Base-by-base conservation (phyloP, 2,113 vertebrate species). In the Nyctereutes procyonoides region DNA sequence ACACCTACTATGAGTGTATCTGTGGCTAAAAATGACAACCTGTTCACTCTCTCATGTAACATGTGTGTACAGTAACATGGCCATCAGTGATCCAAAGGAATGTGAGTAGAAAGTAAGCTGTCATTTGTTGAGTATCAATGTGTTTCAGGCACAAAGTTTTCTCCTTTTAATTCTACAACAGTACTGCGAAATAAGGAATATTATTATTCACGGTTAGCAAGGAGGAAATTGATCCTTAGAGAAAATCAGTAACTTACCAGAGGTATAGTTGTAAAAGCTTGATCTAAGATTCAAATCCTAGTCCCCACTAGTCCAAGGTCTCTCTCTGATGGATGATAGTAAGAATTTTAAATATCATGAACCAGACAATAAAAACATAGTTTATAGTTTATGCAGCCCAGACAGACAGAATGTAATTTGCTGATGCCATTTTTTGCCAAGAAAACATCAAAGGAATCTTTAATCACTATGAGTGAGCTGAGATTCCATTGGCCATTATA, bases 401-500 rank as follows among this genome's bases (percentile, higher is more conserved):
- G 80, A 95, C n/a, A 96, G 86, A 96, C 90, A 92, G 43, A 51
- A 96, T 95, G 63, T 93, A 98, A 97, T 94, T 95, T 96, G 60
- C 58, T 95, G 71, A 92, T 95, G 63, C 85, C 26, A 94, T 83
- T 93, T 97, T 97, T 97, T 96, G 92, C 94, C 94, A 97, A 97
- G 93, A 93, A 96, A 96, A 93, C 55, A 96, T 92, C 81, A 96
- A 96, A 92, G 13, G n/a, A 97, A 95, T 96, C 58, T 94, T 96
- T 97, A 97, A 97, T 96, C 58, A 89, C 10, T 85, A 8, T 95
- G 95, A 97, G 30, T 62, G 30, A 71, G 38, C 32, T 96, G 24
- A 95, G 51, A 73, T 91, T 95, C 55, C 56, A 93, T 74, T 96
- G 55, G 62, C 43, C 88, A 74, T 90, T 89, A 96, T 62, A 93